Conservation (phyloP, 92 coral and sea anemone species). For the Desmophyllum pertusum region DNA sequence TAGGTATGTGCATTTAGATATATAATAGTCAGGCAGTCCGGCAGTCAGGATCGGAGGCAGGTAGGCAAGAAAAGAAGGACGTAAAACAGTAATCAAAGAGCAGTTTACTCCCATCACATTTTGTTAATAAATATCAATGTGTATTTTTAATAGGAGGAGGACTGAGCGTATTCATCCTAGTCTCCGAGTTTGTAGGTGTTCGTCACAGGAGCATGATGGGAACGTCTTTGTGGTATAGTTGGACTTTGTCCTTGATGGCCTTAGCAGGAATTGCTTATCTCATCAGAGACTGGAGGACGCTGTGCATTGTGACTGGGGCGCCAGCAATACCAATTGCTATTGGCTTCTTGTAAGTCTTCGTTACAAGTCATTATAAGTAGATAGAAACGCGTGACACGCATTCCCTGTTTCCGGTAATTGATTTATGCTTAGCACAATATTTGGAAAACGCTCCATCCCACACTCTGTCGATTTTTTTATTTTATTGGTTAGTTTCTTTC, state of each 20-base stretch:
- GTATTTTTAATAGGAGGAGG: constrained; percentile 25
- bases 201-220: constrained; percentile 50
- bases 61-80: no score
- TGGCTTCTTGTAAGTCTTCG: constrained; percentile 25
- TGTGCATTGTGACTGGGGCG: constrained; percentile 35
- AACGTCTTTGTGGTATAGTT: constrained; percentile 40
- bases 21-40: no score
- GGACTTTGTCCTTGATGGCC: constrained; percentile 53
- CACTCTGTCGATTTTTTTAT: no score
- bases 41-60: no score
- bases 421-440: no score
- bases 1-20: constrained; percentile 30
- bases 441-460: no score
- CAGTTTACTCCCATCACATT: neutral
- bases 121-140: neutral
- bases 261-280: constrained; percentile 54
- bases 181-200: constrained; percentile 42
- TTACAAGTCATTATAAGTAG: no score
- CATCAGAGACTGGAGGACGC: neutral
- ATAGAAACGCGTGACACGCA: no score
- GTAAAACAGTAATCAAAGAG: neutral
- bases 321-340: constrained; percentile 39
- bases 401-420: no score
- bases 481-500: no score
- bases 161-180: constrained; percentile 4